Evolutionary conservation across 2,797 vertebrate species (phyloP).

Genomic region (Schizothorax lantsangensis): DNA sequence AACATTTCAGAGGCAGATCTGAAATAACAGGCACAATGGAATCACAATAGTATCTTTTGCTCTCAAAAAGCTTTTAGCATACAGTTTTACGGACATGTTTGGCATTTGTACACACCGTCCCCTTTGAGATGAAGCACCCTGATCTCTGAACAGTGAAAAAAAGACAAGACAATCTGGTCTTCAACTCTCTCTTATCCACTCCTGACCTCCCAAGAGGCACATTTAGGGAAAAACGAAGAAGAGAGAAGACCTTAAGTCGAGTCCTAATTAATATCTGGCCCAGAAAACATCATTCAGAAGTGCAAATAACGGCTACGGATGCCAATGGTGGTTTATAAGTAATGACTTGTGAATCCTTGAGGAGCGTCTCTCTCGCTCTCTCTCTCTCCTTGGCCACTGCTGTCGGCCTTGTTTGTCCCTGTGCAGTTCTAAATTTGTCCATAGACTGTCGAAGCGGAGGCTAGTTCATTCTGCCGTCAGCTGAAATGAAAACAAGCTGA

Average conservation of each 20-base stretch:
- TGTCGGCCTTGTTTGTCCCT: constrained; percentile 44
- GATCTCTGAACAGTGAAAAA: constrained; percentile 20
- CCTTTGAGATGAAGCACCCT: constrained; percentile 6
- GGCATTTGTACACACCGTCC: constrained; percentile 5
- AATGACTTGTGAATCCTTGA: constrained; percentile 50
- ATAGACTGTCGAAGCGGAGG: constrained; percentile 45
- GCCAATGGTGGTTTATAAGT: constrained; percentile 42
- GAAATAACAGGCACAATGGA: not conserved
- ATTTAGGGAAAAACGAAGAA: constrained; percentile 22
- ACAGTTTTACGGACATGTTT: not conserved
- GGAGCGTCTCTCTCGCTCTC: not conserved
- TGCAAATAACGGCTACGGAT: constrained; percentile 25
- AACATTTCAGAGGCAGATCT: constrained; percentile 14
- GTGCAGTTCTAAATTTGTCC: constrained; percentile 47
- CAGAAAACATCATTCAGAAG: constrained; percentile 40
- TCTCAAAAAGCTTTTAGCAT: not conserved
- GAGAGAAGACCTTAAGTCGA: constrained; percentile 42
- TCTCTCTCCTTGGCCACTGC: constrained; percentile 14
- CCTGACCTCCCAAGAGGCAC: constrained; percentile 38
- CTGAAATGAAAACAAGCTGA: constrained; percentile 50
- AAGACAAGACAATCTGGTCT: constrained; percentile 30
- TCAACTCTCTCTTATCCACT: constrained; percentile 24
- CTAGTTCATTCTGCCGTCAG: constrained; percentile 54
- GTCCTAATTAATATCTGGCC: constrained; percentile 56
- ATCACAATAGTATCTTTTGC: not conserved